phyloP scores from a whole-genome alignment of 2,113 vertebrate genomes.

The Halcyon senegalensis region DNA sequence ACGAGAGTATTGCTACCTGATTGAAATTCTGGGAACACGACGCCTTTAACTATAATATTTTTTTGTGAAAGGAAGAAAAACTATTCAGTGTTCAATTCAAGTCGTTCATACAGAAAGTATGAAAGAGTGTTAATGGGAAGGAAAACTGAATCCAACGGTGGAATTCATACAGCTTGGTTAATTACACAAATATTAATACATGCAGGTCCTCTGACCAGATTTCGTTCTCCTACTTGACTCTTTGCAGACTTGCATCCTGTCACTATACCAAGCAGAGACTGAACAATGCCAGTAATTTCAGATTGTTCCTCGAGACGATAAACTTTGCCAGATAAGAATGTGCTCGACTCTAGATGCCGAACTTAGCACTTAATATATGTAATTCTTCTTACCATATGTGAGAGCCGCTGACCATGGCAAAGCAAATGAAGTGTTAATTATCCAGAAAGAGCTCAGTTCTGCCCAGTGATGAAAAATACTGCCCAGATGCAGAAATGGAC shows the following conservation, averaged over 20 bases:
- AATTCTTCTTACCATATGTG: background rate
- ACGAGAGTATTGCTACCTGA: background rate
- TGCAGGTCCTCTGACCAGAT: background rate
- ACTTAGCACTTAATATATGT: background rate
- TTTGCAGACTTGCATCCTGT: background rate
- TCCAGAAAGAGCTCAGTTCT: slow-evolving; percentile 11
- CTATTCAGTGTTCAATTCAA: background rate
- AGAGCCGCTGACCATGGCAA: background rate
- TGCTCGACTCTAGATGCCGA: background rate
- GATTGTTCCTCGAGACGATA: background rate
- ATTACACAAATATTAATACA: slow-evolving; percentile 22
- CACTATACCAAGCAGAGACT: background rate
- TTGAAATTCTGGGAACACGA: slow-evolving; percentile 1
- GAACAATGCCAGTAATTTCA: background rate
- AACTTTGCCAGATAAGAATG: background rate
- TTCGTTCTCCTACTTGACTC: background rate
- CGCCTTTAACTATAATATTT: background rate
- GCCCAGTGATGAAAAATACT: slow-evolving; percentile 4
- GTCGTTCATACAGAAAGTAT: background rate
- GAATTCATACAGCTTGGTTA: slow-evolving; percentile 3
- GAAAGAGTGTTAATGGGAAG: slow-evolving; percentile 11
- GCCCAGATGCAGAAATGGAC: slow-evolving; percentile 17
- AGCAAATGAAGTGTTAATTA: slow-evolving; percentile 45
- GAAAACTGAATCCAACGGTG: background rate
- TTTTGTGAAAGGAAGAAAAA: background rate